Conservation (phyloP, 1,140 invertebrate genomes). For the Papilio polyxenes region DNA sequence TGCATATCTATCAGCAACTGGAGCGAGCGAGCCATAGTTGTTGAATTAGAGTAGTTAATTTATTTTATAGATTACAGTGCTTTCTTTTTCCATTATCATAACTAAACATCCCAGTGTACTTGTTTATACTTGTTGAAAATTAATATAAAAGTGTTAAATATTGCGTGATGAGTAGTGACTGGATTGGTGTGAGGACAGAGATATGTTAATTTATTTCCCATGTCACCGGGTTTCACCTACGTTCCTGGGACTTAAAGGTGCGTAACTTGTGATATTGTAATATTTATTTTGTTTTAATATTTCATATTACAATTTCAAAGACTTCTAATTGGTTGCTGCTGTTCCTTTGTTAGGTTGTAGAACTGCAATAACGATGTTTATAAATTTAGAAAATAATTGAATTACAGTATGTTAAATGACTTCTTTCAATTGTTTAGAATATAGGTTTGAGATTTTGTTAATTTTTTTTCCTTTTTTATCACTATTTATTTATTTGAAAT, state of each 20-base stretch:
- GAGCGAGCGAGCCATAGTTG: constrained; percentile 2
- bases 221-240: constrained; percentile 77
- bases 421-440: background rate
- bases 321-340: constrained; percentile 34
- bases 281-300: constrained; percentile 36
- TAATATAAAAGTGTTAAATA: constrained; percentile 47
- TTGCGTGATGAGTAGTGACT: constrained; percentile 66
- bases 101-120: constrained; percentile 63
- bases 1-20: background rate
- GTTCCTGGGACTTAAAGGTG: constrained; percentile 73
- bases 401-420: background rate
- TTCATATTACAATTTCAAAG: constrained; percentile 11
- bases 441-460: background rate
- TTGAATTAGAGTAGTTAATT: constrained; percentile 9
- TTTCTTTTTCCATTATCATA: constrained; percentile 52
- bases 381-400: background rate
- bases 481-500: background rate
- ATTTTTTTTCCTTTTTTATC: background rate
- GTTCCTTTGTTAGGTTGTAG: constrained; percentile 39
- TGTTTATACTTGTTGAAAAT: constrained; percentile 48
- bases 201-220: constrained; percentile 75
- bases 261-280: constrained; percentile 58
- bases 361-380: background rate
- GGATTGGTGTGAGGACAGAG: constrained; percentile 72
- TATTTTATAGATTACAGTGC: background rate